phyloP scores from a whole-genome alignment of 37 sponge, comb jelly and placozoan species.

The Hexactinellida sp. region DNA sequence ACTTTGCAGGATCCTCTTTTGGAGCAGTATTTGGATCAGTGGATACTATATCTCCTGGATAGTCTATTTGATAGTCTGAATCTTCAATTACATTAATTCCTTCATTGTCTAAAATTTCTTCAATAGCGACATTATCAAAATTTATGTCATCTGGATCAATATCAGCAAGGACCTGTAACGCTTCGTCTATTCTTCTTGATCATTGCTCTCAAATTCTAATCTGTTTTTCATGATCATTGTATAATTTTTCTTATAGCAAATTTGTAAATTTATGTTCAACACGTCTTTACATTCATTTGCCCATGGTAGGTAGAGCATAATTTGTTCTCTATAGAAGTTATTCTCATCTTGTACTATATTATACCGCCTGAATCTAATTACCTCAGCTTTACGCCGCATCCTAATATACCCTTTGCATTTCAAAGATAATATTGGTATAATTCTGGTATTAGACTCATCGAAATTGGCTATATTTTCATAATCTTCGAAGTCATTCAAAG shows the following conservation, averaged over 20 bases:
- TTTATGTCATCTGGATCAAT: not conserved
- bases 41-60: not conserved
- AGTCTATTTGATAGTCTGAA: not conserved
- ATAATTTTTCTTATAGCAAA: too few species aligned
- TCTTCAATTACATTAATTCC: not conserved
- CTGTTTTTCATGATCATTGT: too few species aligned
- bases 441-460: not conserved
- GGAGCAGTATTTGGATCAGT: not conserved
- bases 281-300: too few species aligned
- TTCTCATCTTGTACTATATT: not conserved
- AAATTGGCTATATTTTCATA: not conserved
- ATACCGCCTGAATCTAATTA: not conserved
- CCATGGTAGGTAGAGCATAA: not conserved
- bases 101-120: not conserved
- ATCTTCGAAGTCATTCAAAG: not conserved
- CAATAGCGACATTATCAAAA: not conserved
- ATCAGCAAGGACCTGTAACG: not conserved
- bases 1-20: not conserved
- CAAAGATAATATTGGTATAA: not conserved
- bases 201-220: not conserved
- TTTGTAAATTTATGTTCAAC: too few species aligned
- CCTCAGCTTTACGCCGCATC: not conserved
- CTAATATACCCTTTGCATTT: not conserved
- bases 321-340: not conserved
- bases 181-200: not conserved